A percentile compares a stretch with the other conserved stretches of the same genome.
Evolutionary conservation across 2,113 vertebrate species (phyloP).

Genomic region (Sebastes fasciatus): DNA sequence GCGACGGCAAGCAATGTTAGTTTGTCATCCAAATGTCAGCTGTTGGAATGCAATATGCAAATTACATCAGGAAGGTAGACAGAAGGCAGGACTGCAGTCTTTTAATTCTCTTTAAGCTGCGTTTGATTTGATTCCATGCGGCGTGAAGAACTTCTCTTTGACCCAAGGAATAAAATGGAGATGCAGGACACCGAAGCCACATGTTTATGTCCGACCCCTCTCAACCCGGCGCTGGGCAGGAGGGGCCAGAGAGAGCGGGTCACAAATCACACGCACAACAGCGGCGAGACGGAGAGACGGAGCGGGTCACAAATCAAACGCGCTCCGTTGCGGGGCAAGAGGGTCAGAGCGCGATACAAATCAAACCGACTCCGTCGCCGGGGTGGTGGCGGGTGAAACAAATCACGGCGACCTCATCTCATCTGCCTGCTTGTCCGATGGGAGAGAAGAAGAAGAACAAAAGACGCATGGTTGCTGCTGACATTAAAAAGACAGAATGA

Average conservation of each 20-base stretch:
- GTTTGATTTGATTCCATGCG: constrained; percentile 19
- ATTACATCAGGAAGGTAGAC: constrained; percentile 48
- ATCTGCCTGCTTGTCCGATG: constrained; percentile 46
- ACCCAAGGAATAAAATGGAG: neutral
- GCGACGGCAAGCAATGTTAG: constrained; percentile 68
- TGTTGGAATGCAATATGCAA: constrained; percentile 66
- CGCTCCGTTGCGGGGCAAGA: constrained; percentile 33
- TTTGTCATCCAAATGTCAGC: constrained; percentile 81
- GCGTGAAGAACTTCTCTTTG: neutral
- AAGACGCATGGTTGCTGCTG: neutral
- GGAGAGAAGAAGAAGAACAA: neutral
- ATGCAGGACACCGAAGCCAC: constrained; percentile 10
- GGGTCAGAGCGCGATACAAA: constrained; percentile 68
- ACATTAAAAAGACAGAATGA: constrained; percentile 57
- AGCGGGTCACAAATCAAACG: constrained; percentile 72
- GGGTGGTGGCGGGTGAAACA: constrained; percentile 49
- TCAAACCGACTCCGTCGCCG: constrained; percentile 52
- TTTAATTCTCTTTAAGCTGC: constrained; percentile 16
- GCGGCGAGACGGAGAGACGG: constrained; percentile 30
- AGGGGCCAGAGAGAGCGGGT: neutral
- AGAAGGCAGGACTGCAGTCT: neutral
- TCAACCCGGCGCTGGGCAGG: neutral
- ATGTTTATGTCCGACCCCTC: constrained; percentile 42
- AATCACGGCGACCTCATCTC: constrained; percentile 70
- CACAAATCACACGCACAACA: constrained; percentile 67